Percentiles rank a stretch among this genome's conserved stretches.
phyloP scores from a whole-genome alignment of 2,113 vertebrate species.

The Connochaetes taurinus region DNA sequence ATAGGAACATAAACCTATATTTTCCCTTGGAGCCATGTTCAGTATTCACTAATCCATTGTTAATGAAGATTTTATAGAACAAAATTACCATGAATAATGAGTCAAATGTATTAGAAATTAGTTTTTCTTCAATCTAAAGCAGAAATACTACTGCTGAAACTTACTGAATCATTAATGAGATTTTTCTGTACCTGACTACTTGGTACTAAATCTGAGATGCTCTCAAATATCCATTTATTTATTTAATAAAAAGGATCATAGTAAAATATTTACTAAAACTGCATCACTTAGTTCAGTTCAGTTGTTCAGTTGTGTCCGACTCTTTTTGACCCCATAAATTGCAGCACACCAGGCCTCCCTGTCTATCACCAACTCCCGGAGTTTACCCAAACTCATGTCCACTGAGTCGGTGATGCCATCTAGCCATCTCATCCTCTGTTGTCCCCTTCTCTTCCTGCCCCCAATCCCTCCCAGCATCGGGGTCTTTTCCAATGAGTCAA shows the following conservation, averaged over 20 bases:
- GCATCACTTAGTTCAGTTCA: neutral
- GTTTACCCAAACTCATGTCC: too few relatives aligned
- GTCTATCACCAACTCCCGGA: too few relatives aligned
- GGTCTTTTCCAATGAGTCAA: too few relatives aligned
- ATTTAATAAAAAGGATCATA: neutral
- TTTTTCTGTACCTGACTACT: neutral
- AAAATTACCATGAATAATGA: neutral
- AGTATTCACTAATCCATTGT: neutral
- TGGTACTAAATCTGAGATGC: neutral
- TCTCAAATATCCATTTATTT: neutral
- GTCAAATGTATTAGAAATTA: neutral
- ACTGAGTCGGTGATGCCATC: too few relatives aligned
- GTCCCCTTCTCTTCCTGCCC: too few relatives aligned
- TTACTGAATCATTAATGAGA: neutral
- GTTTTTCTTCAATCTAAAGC: neutral
- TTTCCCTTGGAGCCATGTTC: neutral
- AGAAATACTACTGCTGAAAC: neutral
- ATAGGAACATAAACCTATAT: neutral
- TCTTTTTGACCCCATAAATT: too few relatives aligned
- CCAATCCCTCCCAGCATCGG: too few relatives aligned
- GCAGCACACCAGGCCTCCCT: too few relatives aligned
- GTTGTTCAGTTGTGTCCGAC: too few relatives aligned
- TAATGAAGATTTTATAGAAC: neutral
- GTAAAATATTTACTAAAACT: neutral
- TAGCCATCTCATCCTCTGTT: too few relatives aligned